phyloP scores from a whole-genome alignment of 2,888 invertebrate genomes.

The Drosophila pseudotakahashii region DNA sequence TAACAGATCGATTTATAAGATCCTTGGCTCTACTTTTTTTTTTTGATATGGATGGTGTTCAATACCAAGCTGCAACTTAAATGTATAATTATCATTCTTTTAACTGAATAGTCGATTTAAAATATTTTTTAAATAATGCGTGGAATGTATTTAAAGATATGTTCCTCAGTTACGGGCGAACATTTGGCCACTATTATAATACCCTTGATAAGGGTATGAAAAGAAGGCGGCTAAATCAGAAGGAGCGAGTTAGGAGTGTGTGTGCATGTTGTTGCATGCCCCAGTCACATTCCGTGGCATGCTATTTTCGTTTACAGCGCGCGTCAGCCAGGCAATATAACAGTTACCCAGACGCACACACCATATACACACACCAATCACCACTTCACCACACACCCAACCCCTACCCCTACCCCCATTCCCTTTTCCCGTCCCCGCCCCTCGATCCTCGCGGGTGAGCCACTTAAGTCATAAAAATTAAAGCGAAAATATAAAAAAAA shows the following conservation, averaged over 20 bases:
- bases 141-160: background rate
- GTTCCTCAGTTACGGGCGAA: background rate
- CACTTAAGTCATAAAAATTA: constrained; percentile 77
- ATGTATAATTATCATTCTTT: no score
- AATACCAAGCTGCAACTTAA: no score
- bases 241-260: constrained; percentile 45
- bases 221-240: constrained; percentile 59
- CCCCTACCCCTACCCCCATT: background rate
- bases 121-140: no score
- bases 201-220: constrained; percentile 3
- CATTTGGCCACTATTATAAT: no score
- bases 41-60: no score
- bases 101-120: no score
- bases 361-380: constrained; percentile 1
- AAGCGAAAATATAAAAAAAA: constrained; percentile 42
- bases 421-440: background rate
- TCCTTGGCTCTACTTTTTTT: no score
- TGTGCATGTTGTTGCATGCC: constrained; percentile 55
- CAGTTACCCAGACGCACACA: constrained; percentile 55
- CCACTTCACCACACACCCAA: background rate
- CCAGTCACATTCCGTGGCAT: constrained; percentile 75
- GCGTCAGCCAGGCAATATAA: constrained; percentile 73
- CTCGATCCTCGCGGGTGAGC: constrained; percentile 22
- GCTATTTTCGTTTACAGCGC: constrained; percentile 69
- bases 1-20: no score